Evolutionary conservation across 1,140 invertebrate species (phyloP).

Genomic region (Palaemon carinicauda): DNA sequence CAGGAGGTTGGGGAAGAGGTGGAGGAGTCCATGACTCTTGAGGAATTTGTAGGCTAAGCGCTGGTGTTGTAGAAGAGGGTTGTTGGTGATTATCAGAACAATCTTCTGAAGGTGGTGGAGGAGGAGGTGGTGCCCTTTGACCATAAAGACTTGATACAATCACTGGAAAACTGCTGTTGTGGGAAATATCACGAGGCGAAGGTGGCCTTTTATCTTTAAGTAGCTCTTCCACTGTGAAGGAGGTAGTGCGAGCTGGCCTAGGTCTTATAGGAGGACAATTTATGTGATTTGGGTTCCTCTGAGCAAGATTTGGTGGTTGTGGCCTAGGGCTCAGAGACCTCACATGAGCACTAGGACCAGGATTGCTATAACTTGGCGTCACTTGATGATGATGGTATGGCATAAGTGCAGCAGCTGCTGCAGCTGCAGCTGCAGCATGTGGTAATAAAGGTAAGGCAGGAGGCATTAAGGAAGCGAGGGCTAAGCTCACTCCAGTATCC

Average conservation of each 20-base stretch:
- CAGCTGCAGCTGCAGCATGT: conserved; percentile 36
- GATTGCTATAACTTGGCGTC: background rate
- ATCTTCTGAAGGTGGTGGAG: background rate
- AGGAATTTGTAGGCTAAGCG: background rate
- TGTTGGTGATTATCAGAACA: background rate
- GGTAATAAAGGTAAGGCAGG: conserved; percentile 46
- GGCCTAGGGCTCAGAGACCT: background rate
- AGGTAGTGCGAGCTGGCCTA: background rate
- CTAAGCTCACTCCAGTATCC: conserved; percentile 29
- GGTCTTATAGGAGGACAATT: background rate
- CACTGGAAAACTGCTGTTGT: conserved; percentile 1
- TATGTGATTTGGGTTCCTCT: background rate
- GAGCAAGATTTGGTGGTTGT: background rate
- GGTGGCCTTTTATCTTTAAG: conserved; percentile 47
- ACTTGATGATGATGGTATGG: conserved; percentile 62
- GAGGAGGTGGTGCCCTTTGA: background rate
- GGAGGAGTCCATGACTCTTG: background rate
- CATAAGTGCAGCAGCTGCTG: conserved; percentile 33
- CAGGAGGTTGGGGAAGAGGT: background rate
- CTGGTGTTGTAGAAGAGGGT: background rate
- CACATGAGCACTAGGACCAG: background rate
- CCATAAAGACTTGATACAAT: conserved; percentile 54
- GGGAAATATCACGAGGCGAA: background rate
- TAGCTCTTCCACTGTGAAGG: conserved; percentile 57
- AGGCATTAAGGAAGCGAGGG: conserved; percentile 59